Base-by-base conservation (phyloP, 2,888 invertebrate species). In the Ganaspis brasiliensis region DNA sequence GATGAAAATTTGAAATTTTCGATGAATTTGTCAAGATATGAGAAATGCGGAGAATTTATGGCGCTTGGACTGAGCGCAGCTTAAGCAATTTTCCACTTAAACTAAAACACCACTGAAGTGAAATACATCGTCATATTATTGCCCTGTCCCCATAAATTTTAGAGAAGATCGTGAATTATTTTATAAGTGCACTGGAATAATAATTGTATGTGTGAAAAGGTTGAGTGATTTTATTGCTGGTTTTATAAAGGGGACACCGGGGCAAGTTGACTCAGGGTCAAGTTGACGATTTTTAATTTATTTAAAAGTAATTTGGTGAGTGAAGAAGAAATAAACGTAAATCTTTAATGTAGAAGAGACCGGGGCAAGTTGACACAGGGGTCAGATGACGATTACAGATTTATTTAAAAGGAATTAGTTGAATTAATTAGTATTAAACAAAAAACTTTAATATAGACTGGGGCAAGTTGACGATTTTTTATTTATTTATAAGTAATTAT, bases 31-130 rank as follows among this genome's bases (percentile, higher is more conserved):
- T 6, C 14, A 37, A 12, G 12, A 40, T 10, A 19, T 40, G 12
- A 37, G 35, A 16, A 19, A 2, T 6, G 37, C 21, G 12, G 16
- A 19, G 21, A 63, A 63, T 63, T 63, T 63, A 40, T 12, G 12
- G 21, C 1, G 35, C 35, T 21, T 19, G 19, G 35, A 3, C 6
- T 19, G 12, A 10, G 19, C 37, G 37, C 63, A 63, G 37, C 19
- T 61, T 49, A 37, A 61, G 61, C 21, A 61, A 61, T 37, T 61
- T 37, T 61, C 35, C 21, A 61, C 19, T 6, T 37, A 61, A 37
- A 61, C 35, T 19, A 10, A 61, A 59, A 37, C 35, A 35, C 61
- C 21, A 37, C 37, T 61, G 12, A 61, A 37, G 61, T 37, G 14
- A 61, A 37, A 61, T 37, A 61, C 37, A 37, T 12, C 61, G 37